Evolutionary conservation across 1,140 invertebrate genomes (phyloP).

Genomic region (Callitettix versicolor): DNA sequence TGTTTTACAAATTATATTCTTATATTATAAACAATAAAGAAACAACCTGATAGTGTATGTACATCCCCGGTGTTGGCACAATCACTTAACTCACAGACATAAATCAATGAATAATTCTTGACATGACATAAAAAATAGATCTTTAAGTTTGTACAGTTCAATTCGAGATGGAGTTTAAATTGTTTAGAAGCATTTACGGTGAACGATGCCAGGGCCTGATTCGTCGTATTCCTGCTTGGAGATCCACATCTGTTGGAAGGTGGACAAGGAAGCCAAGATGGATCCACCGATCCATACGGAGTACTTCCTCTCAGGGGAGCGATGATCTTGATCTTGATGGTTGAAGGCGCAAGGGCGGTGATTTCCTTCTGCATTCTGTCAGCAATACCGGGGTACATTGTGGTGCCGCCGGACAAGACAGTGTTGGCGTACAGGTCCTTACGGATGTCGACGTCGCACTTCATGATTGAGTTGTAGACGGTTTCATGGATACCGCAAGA

Average conservation of each 20-base stretch:
- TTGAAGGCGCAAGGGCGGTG: conserved; percentile 61
- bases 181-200: conserved; percentile 88
- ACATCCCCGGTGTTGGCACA: conserved; percentile 10
- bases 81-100: conserved; percentile 11
- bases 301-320: conserved; percentile 88
- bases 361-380: conserved; percentile 80
- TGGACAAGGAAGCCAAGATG: conserved; percentile 72
- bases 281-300: conserved; percentile 85
- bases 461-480: conserved; percentile 84
- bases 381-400: conserved; percentile 68
- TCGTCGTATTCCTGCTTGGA: conserved; percentile 88
- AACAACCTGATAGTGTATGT: conserved; percentile 11
- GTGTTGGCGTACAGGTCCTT: conserved; percentile 63
- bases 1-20: conserved; percentile 7
- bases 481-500: conserved; percentile 74
- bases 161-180: conserved; percentile 1
- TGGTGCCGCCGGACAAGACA: conserved; percentile 60
- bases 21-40: conserved; percentile 13
- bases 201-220: conserved; percentile 82
- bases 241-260: conserved; percentile 85
- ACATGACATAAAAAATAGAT: conserved; percentile 1
- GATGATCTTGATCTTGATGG: conserved; percentile 91
- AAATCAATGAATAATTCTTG: conserved; percentile 9
- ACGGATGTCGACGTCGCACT: conserved; percentile 79
- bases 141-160: conserved; percentile 11